A percentile compares a stretch with the other conserved stretches of the same genome.
Evolutionary conservation across 2,888 invertebrate genomes (phyloP).

Genomic region (Calameuta filiformis): DNA sequence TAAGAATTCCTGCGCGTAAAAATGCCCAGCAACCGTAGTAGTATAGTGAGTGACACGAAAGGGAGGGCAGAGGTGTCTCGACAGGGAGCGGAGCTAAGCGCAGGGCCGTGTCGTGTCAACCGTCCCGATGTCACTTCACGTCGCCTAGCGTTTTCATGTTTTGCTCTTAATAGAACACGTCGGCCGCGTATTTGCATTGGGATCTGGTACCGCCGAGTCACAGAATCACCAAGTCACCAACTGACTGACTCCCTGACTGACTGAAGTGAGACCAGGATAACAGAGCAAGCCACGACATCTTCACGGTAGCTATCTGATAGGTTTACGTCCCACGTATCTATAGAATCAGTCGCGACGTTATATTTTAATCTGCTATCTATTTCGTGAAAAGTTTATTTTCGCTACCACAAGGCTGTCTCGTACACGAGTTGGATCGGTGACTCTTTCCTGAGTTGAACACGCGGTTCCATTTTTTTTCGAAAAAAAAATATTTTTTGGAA

Average conservation of each 20-base stretch:
- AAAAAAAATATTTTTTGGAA: background rate
- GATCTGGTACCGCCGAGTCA: background rate
- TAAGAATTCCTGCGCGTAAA: conserved; percentile 34
- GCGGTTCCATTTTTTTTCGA: background rate
- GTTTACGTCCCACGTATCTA: background rate
- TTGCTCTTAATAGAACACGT: conserved; percentile 34
- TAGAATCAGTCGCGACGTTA: background rate
- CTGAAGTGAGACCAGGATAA: conserved; percentile 49
- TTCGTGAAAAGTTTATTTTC: conserved; percentile 1
- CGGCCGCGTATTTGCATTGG: background rate
- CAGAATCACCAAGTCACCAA: background rate
- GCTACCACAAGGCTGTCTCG: background rate
- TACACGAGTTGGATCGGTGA: background rate
- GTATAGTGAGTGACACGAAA: conserved; percentile 3
- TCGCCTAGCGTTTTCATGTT: conserved; percentile 28
- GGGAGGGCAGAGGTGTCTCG: conserved; percentile 10
- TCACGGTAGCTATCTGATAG: background rate
- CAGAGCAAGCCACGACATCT: conserved; percentile 20
- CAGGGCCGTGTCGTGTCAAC: conserved; percentile 60
- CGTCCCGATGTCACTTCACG: conserved; percentile 57
- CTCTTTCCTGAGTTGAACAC: conserved; percentile 1
- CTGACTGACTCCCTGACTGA: conserved; percentile 30
- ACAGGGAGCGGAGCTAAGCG: conserved; percentile 44
- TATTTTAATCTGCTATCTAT: background rate
- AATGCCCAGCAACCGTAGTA: conserved; percentile 38